phyloP scores from a whole-genome alignment of 92 coral and sea anemone species.

The Epizoanthus scotinus region DNA sequence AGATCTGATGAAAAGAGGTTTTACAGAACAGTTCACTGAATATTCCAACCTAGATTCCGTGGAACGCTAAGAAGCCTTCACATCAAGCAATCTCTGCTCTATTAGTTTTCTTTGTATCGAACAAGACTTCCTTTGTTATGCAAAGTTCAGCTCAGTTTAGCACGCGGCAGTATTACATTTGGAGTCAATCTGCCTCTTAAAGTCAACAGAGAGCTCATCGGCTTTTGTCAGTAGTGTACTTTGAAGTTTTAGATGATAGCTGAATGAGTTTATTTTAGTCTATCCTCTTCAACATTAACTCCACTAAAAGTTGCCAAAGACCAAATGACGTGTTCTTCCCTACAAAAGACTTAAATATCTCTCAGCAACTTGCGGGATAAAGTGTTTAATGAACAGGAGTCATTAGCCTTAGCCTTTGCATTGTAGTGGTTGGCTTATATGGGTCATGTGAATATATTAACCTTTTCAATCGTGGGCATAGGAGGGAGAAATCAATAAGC shows the following conservation, averaged over 20 bases:
- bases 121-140: slow-evolving; percentile 48
- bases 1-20: slow-evolving; percentile 10
- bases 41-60: background rate
- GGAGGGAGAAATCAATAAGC: slow-evolving; percentile 30
- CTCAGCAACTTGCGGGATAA: background rate
- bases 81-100: background rate
- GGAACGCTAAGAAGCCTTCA: slow-evolving; percentile 13
- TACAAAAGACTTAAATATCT: background rate
- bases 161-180: slow-evolving; percentile 20
- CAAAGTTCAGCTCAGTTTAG: slow-evolving; percentile 34
- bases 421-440: slow-evolving; percentile 9
- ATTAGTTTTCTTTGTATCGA: slow-evolving; percentile 5
- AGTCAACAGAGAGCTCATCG: slow-evolving; percentile 17
- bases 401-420: slow-evolving; percentile 20
- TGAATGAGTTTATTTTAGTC: slow-evolving; percentile 11
- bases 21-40: slow-evolving; percentile 23
- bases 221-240: background rate
- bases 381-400: background rate
- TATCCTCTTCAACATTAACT: background rate
- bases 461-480: background rate
- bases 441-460: slow-evolving; percentile 29
- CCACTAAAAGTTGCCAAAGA: background rate
- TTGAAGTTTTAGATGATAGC: background rate
- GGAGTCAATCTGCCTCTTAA: slow-evolving; percentile 22
- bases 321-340: background rate